phyloP scores from a whole-genome alignment of 2,888 invertebrate genomes.

The Heliothis peltigera region DNA sequence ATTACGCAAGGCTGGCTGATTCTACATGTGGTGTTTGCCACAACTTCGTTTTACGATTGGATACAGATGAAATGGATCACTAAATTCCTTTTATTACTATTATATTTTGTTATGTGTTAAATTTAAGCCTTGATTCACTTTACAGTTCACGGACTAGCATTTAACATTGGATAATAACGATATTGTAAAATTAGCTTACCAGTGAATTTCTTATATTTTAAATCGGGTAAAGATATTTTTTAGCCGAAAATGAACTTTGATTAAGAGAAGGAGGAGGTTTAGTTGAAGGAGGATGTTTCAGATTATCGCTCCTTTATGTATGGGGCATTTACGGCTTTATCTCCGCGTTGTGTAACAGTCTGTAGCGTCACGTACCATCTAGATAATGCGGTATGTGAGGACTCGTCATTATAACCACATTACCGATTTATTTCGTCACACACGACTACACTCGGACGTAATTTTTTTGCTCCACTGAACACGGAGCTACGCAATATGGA shows the following conservation, averaged over 20 bases:
- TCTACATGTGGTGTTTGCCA: conserved; percentile 4
- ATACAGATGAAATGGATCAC: conserved; percentile 20
- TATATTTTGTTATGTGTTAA: conserved; percentile 8
- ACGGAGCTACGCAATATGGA: conserved; percentile 21
- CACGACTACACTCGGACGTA: conserved; percentile 62
- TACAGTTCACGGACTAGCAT: neutral
- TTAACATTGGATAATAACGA: neutral
- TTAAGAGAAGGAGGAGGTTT: too few species aligned
- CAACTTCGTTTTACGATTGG: conserved; percentile 37
- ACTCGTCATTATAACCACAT: conserved; percentile 74
- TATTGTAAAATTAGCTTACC: neutral
- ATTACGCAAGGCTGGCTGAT: conserved; percentile 45
- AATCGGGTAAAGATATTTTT: conserved; percentile 13
- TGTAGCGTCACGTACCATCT: conserved; percentile 35
- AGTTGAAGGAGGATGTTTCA: too few species aligned
- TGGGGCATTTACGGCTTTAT: conserved; percentile 24
- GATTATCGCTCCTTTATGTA: neutral
- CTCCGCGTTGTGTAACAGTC: conserved; percentile 36
- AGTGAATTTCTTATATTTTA: conserved; percentile 11
- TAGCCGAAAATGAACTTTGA: conserved; percentile 19
- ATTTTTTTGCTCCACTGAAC: conserved; percentile 46
- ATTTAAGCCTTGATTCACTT: conserved; percentile 1
- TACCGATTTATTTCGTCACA: conserved; percentile 77
- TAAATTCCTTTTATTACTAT: conserved; percentile 1
- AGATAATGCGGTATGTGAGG: conserved; percentile 53